These are phyloP conservation scores for Lagopus muta DNA, from an alignment of 2,113 vertebrate genomes.

Conservation along the genomic window DNA sequence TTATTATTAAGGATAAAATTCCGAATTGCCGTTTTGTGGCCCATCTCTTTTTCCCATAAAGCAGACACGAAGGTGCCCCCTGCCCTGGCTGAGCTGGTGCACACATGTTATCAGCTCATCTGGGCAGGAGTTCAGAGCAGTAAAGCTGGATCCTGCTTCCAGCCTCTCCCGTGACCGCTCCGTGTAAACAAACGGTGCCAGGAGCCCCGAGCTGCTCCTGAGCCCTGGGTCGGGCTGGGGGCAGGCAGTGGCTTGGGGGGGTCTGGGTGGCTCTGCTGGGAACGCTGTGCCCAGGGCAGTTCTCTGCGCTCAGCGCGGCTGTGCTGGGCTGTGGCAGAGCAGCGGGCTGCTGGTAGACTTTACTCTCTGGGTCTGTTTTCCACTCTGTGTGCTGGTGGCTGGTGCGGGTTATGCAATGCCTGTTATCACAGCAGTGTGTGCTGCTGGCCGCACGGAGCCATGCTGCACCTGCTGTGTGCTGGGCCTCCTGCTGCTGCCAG, in stretches of 20 bases:
- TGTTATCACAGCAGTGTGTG: not conserved
- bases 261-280: not conserved
- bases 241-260: not conserved
- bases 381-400: not conserved
- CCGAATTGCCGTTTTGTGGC: not conserved
- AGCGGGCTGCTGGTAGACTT: not conserved
- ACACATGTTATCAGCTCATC: conserved; percentile 51
- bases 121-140: conserved; percentile 69
- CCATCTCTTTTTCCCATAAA: not conserved
- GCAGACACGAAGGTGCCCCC: conserved; percentile 3
- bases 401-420: conserved; percentile 30
- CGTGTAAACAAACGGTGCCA: conserved; percentile 63
- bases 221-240: not conserved
- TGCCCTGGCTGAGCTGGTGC: not conserved
- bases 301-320: no score
- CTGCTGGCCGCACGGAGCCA: not conserved
- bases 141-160: conserved; percentile 64
- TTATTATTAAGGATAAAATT: not conserved
- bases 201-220: not conserved
- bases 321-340: not conserved
- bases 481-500: not conserved
- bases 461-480: no score
- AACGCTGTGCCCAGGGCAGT: no score
- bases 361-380: not conserved
- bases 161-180: conserved; percentile 48